phyloP scores from a whole-genome alignment of 2,113 vertebrate species.

The Hippolais icterina region DNA sequence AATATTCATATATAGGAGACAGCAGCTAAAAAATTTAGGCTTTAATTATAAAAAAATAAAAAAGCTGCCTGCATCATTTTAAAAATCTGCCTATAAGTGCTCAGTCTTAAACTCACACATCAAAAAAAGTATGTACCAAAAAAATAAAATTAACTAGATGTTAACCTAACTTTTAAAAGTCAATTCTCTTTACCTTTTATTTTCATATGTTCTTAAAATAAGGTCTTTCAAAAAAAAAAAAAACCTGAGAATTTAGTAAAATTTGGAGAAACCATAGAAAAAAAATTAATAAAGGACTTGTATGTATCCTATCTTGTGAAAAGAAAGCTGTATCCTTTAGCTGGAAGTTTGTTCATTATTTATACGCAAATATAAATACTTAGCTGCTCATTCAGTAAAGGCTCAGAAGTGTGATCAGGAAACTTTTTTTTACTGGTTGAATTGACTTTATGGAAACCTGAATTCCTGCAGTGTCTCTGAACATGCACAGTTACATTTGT shows the following conservation, averaged over 20 bases:
- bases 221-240: background rate
- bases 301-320: background rate
- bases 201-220: background rate
- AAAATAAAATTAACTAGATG: background rate
- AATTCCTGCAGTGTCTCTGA: background rate
- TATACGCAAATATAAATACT: background rate
- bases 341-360: background rate
- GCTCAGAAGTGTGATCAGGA: background rate
- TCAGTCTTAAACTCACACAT: background rate
- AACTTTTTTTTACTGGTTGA: background rate
- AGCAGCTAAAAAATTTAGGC: background rate
- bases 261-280: background rate
- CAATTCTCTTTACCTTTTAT: background rate
- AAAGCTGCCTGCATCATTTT: background rate
- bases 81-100: background rate
- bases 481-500: background rate
- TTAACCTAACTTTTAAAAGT: background rate
- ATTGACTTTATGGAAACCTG: background rate
- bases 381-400: background rate
- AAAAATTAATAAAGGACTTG: background rate
- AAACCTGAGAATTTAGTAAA: background rate
- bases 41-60: background rate
- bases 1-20: background rate
- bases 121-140: background rate
- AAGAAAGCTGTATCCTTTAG: background rate